Percentiles rank a stretch among this genome's conserved stretches.
Evolutionary conservation across 92 coral and sea anemone genomes (phyloP).

Genomic region (Meandrina meandrites): DNA sequence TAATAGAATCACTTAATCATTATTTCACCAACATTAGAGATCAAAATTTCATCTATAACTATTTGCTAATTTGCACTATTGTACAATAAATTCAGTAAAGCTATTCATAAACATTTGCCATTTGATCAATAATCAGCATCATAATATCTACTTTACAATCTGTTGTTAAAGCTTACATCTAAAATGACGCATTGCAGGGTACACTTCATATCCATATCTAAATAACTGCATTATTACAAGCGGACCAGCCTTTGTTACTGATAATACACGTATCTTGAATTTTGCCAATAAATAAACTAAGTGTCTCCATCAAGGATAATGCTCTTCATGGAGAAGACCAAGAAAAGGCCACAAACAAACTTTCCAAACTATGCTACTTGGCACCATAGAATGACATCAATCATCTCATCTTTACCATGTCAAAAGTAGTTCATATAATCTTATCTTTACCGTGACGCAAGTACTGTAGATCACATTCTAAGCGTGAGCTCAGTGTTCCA

Average conservation of each 20-base stretch:
- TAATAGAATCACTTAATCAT: background rate
- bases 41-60: background rate
- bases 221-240: background rate
- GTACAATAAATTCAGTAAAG: slow-evolving; percentile 3
- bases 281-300: background rate
- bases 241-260: slow-evolving; percentile 39
- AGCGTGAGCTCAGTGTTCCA: too few relatives aligned
- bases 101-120: background rate
- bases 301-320: background rate
- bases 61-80: background rate
- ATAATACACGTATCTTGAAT: background rate
- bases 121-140: background rate
- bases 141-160: background rate
- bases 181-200: background rate
- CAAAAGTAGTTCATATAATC: too few relatives aligned
- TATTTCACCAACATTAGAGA: background rate
- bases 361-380: background rate
- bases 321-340: background rate
- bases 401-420: background rate
- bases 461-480: too few relatives aligned
- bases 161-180: slow-evolving; percentile 7
- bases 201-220: slow-evolving; percentile 3
- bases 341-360: background rate
- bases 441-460: too few relatives aligned
- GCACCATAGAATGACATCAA: background rate